Percentiles rank a stretch among this genome's conserved stretches.
Conservation (phyloP, 2,113 vertebrate species). For the Daboia siamensis region DNA sequence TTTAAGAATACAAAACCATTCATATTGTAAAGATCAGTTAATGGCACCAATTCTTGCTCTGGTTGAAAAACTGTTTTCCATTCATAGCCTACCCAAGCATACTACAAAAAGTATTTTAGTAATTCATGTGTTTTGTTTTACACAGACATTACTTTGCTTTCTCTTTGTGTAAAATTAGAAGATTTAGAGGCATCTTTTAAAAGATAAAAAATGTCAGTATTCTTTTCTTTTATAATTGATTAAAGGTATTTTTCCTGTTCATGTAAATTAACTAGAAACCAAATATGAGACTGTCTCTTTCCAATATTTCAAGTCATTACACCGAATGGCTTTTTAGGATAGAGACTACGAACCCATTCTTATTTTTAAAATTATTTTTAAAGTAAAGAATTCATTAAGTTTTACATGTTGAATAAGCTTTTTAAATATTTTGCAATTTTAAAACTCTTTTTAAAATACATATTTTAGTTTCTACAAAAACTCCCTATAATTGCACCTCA, state of each 20-base stretch:
- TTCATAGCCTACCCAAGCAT: background rate
- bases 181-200: background rate
- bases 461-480: background rate
- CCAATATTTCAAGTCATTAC: constrained; percentile 17
- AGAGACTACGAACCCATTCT: rapidly evolving
- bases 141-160: background rate
- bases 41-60: background rate
- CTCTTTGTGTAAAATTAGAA: background rate
- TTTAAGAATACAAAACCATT: background rate
- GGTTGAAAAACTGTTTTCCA: background rate
- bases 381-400: background rate
- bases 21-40: background rate
- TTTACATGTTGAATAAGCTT: background rate
- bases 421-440: background rate
- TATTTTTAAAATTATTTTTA: background rate
- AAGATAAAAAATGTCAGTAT: background rate
- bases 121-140: background rate
- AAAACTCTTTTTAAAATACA: background rate
- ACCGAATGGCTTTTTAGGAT: constrained; percentile 10
- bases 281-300: background rate
- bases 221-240: background rate
- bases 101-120: background rate
- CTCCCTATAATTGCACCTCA: background rate
- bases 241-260: background rate
- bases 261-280: background rate